Evolutionary conservation across 2,888 invertebrate species (phyloP), one percentile per base, ranked within the genome.

Genomic region (Meta bourneti): DNA sequence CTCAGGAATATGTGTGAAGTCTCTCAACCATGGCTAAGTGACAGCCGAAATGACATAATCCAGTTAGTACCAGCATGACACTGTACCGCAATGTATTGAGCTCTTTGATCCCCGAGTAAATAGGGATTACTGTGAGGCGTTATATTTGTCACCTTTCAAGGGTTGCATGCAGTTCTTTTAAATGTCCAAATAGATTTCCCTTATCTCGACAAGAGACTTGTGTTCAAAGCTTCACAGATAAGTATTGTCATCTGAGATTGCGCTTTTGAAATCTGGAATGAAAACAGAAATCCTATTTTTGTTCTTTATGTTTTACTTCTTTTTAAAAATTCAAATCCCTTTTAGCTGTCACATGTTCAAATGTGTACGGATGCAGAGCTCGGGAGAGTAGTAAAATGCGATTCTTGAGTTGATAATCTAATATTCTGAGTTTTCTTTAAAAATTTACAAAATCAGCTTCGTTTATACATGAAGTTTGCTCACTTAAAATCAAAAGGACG

Each of bases 21-120:
- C 75, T 19, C 34, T 49, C 74, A 75, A 61, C 80, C 81, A 74
- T 72, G 11, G 75, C 54, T 81, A 88, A 88, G 81, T 88, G 88
- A 81, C 88, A 88, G 74, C 69, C 74, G 61, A 88, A 88, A 88
- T 80, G 88, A 88, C 88, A 69, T 88, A 81, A 88, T 88, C 88
- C 81, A 75, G 74, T 88, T 81, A 81, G 75, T 49, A 11, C 70
- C 20, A 11, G 48, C 9, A 48, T 88, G 88, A 88, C 88, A 88
- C 79, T 54, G 79, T 71, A 69, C 34, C 70, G 79, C 87, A 87
- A 16, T 61, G 49, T 74, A 70, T 75, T 61, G 88, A 85, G 75
- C 77, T 70, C 85, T 49, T 48, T 61, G 34, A 74, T 69, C 61
- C 61, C 19, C 7, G 13, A 49, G 69, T 48, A 81, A 82, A 88